These are phyloP conservation scores for Ariolimax columbianus DNA, from an alignment of 2,888 invertebrate species.

Conservation along the genomic window DNA sequence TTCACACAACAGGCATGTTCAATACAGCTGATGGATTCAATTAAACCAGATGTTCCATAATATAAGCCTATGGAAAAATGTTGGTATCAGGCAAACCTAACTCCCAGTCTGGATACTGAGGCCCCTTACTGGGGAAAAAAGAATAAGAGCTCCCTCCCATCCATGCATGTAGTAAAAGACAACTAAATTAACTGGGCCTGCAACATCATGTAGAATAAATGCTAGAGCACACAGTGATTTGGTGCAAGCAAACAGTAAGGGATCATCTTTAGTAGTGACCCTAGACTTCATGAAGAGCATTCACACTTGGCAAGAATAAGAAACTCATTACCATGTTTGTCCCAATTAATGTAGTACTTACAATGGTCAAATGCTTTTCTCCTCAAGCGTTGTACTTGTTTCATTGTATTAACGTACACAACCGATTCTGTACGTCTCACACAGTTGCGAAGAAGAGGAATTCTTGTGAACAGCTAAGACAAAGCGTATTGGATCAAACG, in stretches of 20 bases:
- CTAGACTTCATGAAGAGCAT: not conserved
- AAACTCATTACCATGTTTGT: not conserved
- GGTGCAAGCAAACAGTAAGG: too few relatives aligned
- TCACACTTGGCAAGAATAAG: not conserved
- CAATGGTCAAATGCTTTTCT: conserved; percentile 10
- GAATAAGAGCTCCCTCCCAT: too few relatives aligned
- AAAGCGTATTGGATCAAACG: conserved; percentile 10
- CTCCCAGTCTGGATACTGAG: too few relatives aligned
- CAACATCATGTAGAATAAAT: too few relatives aligned
- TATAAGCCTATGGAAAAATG: too few relatives aligned
- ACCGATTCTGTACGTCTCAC: conserved; percentile 41
- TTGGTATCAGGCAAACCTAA: too few relatives aligned
- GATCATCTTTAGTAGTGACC: too few relatives aligned
- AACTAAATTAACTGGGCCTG: too few relatives aligned
- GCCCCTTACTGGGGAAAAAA: too few relatives aligned
- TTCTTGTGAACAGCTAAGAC: conserved; percentile 46
- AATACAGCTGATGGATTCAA: not conserved
- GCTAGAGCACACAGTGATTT: too few relatives aligned
- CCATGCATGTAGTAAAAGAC: too few relatives aligned
- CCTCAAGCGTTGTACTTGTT: conserved; percentile 45
- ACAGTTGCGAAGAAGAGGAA: conserved; percentile 40
- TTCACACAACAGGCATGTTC: not conserved
- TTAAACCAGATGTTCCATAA: too few relatives aligned
- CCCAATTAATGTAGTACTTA: conserved; percentile 15
- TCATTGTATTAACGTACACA: conserved; percentile 50